Evolutionary conservation across 2,797 vertebrate genomes (phyloP).

Genomic region (Labeo calbasu): DNA sequence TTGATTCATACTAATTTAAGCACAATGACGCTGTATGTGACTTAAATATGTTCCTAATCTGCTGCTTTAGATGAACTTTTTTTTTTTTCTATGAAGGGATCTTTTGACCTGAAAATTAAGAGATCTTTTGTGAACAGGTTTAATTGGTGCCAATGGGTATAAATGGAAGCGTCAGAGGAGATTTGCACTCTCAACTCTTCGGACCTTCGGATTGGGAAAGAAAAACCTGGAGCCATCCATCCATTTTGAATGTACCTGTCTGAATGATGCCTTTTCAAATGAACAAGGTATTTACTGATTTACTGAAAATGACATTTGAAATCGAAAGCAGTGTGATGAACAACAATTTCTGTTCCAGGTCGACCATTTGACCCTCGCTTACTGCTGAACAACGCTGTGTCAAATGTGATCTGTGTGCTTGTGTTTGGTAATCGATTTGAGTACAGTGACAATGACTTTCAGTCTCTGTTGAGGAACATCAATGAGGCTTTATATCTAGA

Average conservation of each 20-base stretch:
- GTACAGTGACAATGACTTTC: slow-evolving; percentile 54
- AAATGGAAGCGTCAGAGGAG: slow-evolving; percentile 70
- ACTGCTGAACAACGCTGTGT: slow-evolving; percentile 54
- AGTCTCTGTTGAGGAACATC: slow-evolving; percentile 48
- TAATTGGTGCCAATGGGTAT: slow-evolving; percentile 63
- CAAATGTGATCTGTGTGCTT: slow-evolving; percentile 60
- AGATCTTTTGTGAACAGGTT: slow-evolving; percentile 58
- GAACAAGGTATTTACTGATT: slow-evolving; percentile 62
- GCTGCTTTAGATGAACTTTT: too few relatives aligned
- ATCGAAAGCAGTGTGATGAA: not conserved
- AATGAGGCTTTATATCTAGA: slow-evolving; percentile 49
- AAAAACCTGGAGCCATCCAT: slow-evolving; percentile 68
- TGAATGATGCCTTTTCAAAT: slow-evolving; percentile 64
- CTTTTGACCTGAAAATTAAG: too few relatives aligned
- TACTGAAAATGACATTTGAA: not conserved
- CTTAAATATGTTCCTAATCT: too few relatives aligned
- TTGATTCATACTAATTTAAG: not conserved
- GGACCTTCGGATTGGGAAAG: slow-evolving; percentile 73
- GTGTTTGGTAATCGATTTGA: slow-evolving; percentile 63
- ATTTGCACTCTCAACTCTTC: slow-evolving; percentile 73
- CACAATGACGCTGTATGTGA: not conserved
- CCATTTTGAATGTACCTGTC: slow-evolving; percentile 66
- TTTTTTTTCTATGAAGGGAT: too few relatives aligned
- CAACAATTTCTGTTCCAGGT: slow-evolving; percentile 37
- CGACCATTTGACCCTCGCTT: slow-evolving; percentile 49